Evolutionary conservation across 2,888 invertebrate genomes (phyloP).

Genomic region (Xylota sylvarum): DNA sequence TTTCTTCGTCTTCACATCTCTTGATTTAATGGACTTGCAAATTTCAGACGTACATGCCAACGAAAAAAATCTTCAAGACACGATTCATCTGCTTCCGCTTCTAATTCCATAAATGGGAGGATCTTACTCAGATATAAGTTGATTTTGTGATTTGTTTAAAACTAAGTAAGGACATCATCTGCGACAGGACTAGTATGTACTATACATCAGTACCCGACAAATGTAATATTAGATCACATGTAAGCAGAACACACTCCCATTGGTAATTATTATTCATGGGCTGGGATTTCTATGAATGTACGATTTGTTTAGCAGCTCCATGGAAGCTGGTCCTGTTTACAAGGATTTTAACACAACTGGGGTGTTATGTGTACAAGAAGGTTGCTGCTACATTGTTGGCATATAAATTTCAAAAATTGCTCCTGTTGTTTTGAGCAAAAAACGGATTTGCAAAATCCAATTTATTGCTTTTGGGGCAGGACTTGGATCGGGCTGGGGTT

Average conservation of each 20-base stretch:
- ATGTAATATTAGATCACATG: constrained; percentile 73
- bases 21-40: constrained; percentile 70
- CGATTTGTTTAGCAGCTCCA: constrained; percentile 69
- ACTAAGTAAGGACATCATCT: constrained; percentile 58
- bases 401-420: constrained; percentile 76
- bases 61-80: constrained; percentile 33
- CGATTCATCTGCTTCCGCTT: constrained; percentile 56
- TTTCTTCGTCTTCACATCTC: constrained; percentile 6
- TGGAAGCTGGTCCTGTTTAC: constrained; percentile 66
- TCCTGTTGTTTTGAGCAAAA: constrained; percentile 66
- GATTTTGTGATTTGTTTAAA: constrained; percentile 76
- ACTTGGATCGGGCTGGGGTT: constrained; percentile 13
- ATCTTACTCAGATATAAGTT: constrained; percentile 69
- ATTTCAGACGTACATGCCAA: constrained; percentile 21
- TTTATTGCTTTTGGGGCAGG: constrained; percentile 58
- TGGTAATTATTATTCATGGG: constrained; percentile 77
- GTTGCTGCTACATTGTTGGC: constrained; percentile 70
- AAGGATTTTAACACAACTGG: constrained; percentile 59
- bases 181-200: constrained; percentile 1
- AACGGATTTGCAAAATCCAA: constrained; percentile 74
- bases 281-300: constrained; percentile 76
- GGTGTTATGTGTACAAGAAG: constrained; percentile 21
- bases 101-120: constrained; percentile 74
- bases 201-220: constrained; percentile 15
- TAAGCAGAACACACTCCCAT: constrained; percentile 71